These are phyloP conservation scores for Pleuronectes platessa DNA, from an alignment of 2,113 vertebrate genomes.

Conservation along the genomic window DNA sequence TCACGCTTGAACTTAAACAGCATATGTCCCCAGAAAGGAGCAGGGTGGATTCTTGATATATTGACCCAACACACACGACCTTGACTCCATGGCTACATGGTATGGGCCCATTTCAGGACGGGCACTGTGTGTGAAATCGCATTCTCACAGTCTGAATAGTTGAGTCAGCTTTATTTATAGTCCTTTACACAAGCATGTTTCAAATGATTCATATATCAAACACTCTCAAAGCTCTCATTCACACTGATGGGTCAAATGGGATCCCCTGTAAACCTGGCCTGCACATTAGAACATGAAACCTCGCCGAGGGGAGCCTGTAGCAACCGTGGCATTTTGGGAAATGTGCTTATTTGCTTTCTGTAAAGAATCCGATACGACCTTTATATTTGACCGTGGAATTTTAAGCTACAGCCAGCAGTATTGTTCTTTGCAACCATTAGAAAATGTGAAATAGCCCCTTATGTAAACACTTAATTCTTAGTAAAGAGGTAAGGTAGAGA, in stretches of 20 bases:
- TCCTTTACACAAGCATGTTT: constrained; percentile 44
- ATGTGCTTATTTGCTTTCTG: too few relatives aligned
- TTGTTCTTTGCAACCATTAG: too few relatives aligned
- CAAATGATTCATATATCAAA: constrained; percentile 63
- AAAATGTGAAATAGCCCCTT: too few relatives aligned
- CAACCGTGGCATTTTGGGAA: too few relatives aligned
- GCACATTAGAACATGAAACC: background rate
- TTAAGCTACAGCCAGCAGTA: too few relatives aligned
- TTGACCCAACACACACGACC: constrained; percentile 28
- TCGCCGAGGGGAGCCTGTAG: too few relatives aligned
- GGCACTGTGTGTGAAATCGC: constrained; percentile 15
- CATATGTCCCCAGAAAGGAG: constrained; percentile 15
- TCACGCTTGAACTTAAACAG: constrained; percentile 19
- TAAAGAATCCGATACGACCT: too few relatives aligned
- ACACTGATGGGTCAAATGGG: constrained; percentile 24
- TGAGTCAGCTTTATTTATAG: constrained; percentile 61
- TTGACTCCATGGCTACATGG: constrained; percentile 32
- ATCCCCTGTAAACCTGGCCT: constrained; percentile 17
- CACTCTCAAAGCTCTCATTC: constrained; percentile 4
- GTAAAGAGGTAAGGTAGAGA: too few relatives aligned
- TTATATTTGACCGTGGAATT: too few relatives aligned
- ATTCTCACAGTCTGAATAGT: constrained; percentile 26
- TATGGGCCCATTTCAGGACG: constrained; percentile 6
- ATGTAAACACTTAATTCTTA: too few relatives aligned
- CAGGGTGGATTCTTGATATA: constrained; percentile 40